These are phyloP conservation scores for Leptothorax acervorum DNA, from an alignment of 2,888 invertebrate species.

Conservation along the genomic window DNA sequence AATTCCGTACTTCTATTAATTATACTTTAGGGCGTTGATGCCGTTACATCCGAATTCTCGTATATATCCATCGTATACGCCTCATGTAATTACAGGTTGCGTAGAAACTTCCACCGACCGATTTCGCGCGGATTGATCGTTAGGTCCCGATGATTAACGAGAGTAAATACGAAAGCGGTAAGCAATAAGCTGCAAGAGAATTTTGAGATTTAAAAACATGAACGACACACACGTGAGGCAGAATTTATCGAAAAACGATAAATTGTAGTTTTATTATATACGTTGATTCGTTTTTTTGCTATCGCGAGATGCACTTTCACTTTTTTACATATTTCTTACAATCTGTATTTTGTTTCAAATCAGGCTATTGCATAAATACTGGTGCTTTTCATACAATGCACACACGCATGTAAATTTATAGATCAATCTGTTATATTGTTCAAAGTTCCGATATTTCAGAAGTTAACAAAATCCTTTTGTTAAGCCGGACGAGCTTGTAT, in stretches of 20 bases:
- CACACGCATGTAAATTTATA: background rate
- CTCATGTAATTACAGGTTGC: conserved; percentile 9
- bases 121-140: background rate
- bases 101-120: conserved; percentile 11
- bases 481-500: conserved; percentile 7
- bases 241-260: conserved; percentile 43
- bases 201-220: conserved; percentile 22
- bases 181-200: conserved; percentile 7
- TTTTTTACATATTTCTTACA: background rate
- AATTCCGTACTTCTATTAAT: conserved; percentile 51
- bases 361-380: background rate
- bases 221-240: background rate
- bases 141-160: conserved; percentile 20
- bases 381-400: background rate
- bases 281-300: background rate
- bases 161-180: background rate
- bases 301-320: conserved; percentile 22
- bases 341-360: background rate
- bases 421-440: background rate
- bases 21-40: conserved; percentile 40
- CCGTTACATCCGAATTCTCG: conserved; percentile 24
- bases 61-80: conserved; percentile 24
- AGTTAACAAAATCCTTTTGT: conserved; percentile 31
- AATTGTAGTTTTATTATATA: conserved; percentile 26
- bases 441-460: background rate